These are phyloP conservation scores for Pocillopora grandis DNA, from an alignment of 92 coral and sea anemone species.

Conservation along the genomic window DNA sequence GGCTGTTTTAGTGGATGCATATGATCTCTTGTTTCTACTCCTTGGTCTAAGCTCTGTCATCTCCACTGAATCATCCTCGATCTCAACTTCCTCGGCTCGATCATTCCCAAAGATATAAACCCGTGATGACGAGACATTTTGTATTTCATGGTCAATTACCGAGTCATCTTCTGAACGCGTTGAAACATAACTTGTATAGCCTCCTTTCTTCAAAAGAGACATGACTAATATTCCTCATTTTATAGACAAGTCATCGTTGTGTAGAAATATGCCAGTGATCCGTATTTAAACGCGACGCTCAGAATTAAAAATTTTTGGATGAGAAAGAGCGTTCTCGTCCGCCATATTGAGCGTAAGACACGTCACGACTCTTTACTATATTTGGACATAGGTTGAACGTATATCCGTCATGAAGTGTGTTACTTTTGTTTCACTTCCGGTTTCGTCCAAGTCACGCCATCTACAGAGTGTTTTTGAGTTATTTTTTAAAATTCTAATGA, in stretches of 20 bases:
- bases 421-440: background rate
- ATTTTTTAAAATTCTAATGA: too few species aligned
- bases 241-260: constrained; percentile 7
- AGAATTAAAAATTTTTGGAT: background rate
- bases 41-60: constrained; percentile 92
- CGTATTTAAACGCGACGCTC: background rate
- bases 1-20: constrained; percentile 34
- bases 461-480: background rate
- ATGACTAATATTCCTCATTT: constrained; percentile 28
- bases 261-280: background rate
- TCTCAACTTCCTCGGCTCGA: constrained; percentile 63
- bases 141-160: constrained; percentile 51
- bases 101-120: constrained; percentile 94
- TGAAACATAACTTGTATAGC: constrained; percentile 52
- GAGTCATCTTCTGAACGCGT: constrained; percentile 47
- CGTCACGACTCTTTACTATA: constrained; percentile 43
- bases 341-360: constrained; percentile 40
- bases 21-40: constrained; percentile 55
- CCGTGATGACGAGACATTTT: constrained; percentile 75
- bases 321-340: background rate
- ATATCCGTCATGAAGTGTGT: constrained; percentile 2
- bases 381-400: constrained; percentile 18
- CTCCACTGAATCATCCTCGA: constrained; percentile 75
- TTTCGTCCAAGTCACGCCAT: constrained; percentile 14
- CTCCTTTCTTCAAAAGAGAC: constrained; percentile 49